Evolutionary conservation across 2,797 vertebrate species (phyloP), one percentile per base, ranked within the genome.

Genomic region (Rhinoraja longicauda): DNA sequence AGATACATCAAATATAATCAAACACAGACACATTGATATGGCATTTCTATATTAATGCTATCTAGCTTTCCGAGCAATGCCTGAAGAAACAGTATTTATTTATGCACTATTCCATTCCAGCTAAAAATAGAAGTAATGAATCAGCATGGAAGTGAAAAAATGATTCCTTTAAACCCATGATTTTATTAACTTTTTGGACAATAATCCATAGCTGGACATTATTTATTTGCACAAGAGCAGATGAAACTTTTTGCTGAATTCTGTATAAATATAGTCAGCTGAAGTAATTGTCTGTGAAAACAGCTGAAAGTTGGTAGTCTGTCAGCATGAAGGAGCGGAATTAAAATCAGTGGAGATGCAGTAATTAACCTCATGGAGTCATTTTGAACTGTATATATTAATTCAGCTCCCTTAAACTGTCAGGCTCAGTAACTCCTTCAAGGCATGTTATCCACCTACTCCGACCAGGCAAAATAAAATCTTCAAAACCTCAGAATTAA

Each of bases 321-420:
- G 19, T 67, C 62, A 88, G n/a, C 19, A 19, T 67, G 62, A 67
- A 67, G 59, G 24, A 88, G n/a, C 19, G 32, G 62, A 88, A 88
- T 88, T 88, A 36, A 88, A 88, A 67, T 88, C 62, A 88, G 19
- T 62, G 64, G 84, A 36, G 64, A 67, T 67, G 10, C n/a, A 67
- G 84, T 36, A 88, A 88, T 88, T 88, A 88, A 88, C 62, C 67
- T 62, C 17, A 36, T 53, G 29, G 36, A 64, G 84, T 88, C 62
- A 88, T 88, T 88, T 88, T 88, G 59, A 88, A 88, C 59, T 67
- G 13, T 64, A n/a, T 21, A 39, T 67, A 62, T 67, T 88, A 88
- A 88, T 88, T 88, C 4, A 67, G 6, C 62, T 88, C n/a, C 84
- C 84, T 67, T 62, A 24, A n/a, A 86, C n/a, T 88, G n/a, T 88